Percentiles rank a stretch among this genome's conserved stretches.
Conservation (phyloP, 2,888 invertebrate species). For the Thereva nobilitata region DNA sequence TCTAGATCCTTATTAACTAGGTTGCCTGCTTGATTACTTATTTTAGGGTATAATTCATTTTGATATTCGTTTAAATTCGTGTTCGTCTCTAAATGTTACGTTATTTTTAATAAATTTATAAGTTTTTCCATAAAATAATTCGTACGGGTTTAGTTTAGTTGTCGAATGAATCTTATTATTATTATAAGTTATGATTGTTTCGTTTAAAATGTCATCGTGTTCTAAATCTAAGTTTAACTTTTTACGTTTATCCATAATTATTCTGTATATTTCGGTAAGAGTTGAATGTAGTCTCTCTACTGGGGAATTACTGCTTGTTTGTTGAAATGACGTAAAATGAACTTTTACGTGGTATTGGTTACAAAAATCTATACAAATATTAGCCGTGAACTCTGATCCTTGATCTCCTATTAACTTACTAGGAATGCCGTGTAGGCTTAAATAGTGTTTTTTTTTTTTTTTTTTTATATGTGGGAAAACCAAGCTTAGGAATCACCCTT, state of each 20-base stretch:
- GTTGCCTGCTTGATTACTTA: not conserved
- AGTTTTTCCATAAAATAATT: conserved; percentile 14
- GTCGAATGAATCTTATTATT: not conserved
- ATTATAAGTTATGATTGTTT: conserved; percentile 11
- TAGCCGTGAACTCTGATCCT: too few relatives aligned
- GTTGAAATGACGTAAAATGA: too few relatives aligned
- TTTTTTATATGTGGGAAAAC: too few relatives aligned
- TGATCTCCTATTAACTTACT: too few relatives aligned
- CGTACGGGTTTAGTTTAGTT: conserved; percentile 14
- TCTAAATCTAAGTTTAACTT: not conserved
- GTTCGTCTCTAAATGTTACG: not conserved
- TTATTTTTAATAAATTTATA: conserved; percentile 9
- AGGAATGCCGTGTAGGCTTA: too few relatives aligned
- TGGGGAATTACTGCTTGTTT: too few relatives aligned
- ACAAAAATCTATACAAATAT: conserved; percentile 20
- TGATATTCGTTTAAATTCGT: conserved; percentile 17
- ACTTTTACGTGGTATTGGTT: too few relatives aligned
- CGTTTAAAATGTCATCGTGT: conserved; percentile 18
- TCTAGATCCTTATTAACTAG: conserved; percentile 2
- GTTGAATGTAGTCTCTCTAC: too few relatives aligned
- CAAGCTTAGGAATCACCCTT: too few relatives aligned
- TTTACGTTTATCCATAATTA: too few relatives aligned
- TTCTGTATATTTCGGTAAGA: too few relatives aligned
- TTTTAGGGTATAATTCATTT: conserved; percentile 5
- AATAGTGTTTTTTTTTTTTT: too few relatives aligned